Evolutionary conservation across 2,888 invertebrate genomes (phyloP).

Genomic region (Hypselothyrea guttata): DNA sequence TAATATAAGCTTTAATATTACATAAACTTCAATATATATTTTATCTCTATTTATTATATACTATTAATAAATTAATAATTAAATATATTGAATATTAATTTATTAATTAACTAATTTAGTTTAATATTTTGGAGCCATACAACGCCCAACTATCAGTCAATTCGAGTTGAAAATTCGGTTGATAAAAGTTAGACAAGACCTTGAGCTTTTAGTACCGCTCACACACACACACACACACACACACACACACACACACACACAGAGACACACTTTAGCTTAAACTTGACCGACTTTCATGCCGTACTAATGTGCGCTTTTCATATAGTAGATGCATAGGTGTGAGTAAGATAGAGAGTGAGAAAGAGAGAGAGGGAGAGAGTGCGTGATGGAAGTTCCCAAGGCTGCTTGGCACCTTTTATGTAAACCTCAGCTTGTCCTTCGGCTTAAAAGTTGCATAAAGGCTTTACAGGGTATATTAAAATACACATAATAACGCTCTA

Average conservation of each 20-base stretch:
- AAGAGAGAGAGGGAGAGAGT: neutral
- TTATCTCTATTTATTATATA: no score
- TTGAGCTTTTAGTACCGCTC: slow-evolving; percentile 49
- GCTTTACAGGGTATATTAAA: no score
- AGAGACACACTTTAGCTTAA: slow-evolving; percentile 45
- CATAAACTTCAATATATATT: no score
- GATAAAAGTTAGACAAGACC: slow-evolving; percentile 26
- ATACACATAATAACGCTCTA: no score
- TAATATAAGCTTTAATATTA: no score
- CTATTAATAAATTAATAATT: no score
- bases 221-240: slow-evolving; percentile 15
- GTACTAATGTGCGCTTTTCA: slow-evolving; percentile 1
- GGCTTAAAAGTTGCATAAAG: neutral
- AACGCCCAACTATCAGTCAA: no score
- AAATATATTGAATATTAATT: no score
- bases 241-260: slow-evolving; percentile 11
- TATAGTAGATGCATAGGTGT: neutral
- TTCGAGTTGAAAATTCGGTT: slow-evolving; percentile 1
- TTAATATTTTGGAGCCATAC: no score
- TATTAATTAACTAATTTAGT: no score
- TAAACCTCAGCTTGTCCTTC: slow-evolving; percentile 17
- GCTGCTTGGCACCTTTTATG: slow-evolving; percentile 9
- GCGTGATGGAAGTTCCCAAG: slow-evolving; percentile 35
- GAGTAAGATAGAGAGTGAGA: no score
- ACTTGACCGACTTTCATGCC: slow-evolving; percentile 64